phyloP scores from a whole-genome alignment of 2,888 invertebrate species.

The Synanthedon tipuliformis region DNA sequence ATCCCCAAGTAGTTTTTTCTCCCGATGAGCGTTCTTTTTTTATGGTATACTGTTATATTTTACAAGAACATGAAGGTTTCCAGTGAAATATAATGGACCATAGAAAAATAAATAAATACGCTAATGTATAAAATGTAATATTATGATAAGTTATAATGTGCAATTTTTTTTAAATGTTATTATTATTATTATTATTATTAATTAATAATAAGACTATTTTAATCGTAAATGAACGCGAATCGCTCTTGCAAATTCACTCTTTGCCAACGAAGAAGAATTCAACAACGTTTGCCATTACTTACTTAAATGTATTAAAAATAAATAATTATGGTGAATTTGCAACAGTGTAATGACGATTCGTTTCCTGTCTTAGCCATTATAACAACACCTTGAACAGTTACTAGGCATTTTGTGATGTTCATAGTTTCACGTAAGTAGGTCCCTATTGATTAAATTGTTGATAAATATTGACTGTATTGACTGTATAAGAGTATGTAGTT shows the following conservation, averaged over 20 bases:
- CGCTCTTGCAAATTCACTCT: slow-evolving; percentile 26
- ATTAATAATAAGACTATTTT: slow-evolving; percentile 8
- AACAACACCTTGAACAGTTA: slow-evolving; percentile 12
- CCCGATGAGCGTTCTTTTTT: no score
- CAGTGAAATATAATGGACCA: no score
- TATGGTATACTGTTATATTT: no score
- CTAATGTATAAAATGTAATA: no score
- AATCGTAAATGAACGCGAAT: slow-evolving; percentile 5
- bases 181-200: no score
- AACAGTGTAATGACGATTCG: slow-evolving; percentile 15
- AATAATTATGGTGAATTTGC: slow-evolving; percentile 16
- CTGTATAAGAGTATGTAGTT: slow-evolving; percentile 47
- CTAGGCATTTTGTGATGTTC: slow-evolving; percentile 51
- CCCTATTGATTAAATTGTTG: slow-evolving; percentile 53
- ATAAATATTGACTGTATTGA: slow-evolving; percentile 37
- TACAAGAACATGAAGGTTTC: no score
- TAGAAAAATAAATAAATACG: no score
- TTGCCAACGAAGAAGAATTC: slow-evolving; percentile 20
- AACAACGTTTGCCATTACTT: slow-evolving; percentile 6
- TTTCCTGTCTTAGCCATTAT: slow-evolving; percentile 35
- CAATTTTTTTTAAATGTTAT: no score
- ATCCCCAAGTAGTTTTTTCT: no score
- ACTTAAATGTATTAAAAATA: neutral
- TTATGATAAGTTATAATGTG: no score
- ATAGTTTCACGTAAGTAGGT: slow-evolving; percentile 51